Conservation (phyloP, 2,888 invertebrate species). For the Buathra laborator region DNA sequence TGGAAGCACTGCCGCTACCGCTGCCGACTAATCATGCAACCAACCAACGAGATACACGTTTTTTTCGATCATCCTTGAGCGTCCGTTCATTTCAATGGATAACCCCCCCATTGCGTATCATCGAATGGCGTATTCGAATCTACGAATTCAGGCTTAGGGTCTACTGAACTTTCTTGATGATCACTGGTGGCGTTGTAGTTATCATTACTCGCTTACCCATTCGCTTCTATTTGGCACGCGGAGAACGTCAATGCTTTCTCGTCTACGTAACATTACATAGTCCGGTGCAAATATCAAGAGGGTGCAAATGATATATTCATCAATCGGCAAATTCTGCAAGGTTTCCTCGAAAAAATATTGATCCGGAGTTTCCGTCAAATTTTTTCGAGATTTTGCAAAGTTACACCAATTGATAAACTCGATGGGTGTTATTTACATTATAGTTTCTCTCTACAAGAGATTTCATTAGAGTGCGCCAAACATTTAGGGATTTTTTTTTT, state of each 20-base stretch:
- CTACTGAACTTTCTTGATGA: slow-evolving; percentile 3
- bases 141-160: slow-evolving; percentile 21
- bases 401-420: neutral
- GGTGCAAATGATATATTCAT: slow-evolving; percentile 24
- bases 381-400: neutral
- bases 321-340: neutral
- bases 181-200: neutral
- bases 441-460: neutral
- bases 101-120: neutral
- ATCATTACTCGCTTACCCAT: slow-evolving; percentile 26
- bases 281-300: neutral
- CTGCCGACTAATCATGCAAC: slow-evolving; percentile 83
- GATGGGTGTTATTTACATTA: slow-evolving; percentile 47
- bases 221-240: slow-evolving; percentile 7
- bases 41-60: slow-evolving; percentile 79
- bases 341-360: neutral
- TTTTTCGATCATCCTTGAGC: slow-evolving; percentile 65
- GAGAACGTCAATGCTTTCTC: slow-evolving; percentile 14
- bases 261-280: neutral
- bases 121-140: neutral
- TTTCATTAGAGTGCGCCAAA: slow-evolving; percentile 40
- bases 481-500: slow-evolving; percentile 17
- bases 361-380: neutral
- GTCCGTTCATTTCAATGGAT: neutral
- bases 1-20: slow-evolving; percentile 74